These are phyloP conservation scores for Sphyrna mokarran DNA, from an alignment of 2,113 vertebrate species.

Conservation along the genomic window DNA sequence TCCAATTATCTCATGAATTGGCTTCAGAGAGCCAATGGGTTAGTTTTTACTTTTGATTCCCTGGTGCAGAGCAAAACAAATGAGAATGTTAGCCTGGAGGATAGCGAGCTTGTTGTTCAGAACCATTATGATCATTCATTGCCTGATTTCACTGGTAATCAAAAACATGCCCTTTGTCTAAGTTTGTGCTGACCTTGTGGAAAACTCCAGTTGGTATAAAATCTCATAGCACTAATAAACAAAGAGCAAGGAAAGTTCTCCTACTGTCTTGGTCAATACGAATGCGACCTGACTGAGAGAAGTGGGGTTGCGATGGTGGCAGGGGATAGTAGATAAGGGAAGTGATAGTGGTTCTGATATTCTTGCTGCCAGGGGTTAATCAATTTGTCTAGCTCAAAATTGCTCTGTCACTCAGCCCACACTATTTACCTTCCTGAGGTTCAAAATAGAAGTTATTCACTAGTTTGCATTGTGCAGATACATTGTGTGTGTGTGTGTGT, in stretches of 20 bases:
- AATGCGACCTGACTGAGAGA: not conserved
- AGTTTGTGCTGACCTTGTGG: not conserved
- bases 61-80: not conserved
- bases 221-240: not conserved
- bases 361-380: not conserved
- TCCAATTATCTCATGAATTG: not conserved
- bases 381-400: not conserved
- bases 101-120: not conserved
- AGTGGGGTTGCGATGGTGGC: not conserved
- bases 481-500: too few species aligned
- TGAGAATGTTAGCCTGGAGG: not conserved
- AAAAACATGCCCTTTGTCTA: not conserved
- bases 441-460: not conserved
- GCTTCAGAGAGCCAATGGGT: not conserved
- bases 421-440: not conserved
- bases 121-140: not conserved
- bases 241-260: not conserved
- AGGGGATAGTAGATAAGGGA: too few species aligned
- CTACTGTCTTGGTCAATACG: not conserved
- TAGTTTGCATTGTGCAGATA: not conserved
- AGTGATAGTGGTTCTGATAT: not conserved
- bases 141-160: not conserved
- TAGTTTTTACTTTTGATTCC: not conserved
- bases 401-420: not conserved
- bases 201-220: not conserved